A percentile compares a stretch with the other conserved stretches of the same genome.
Evolutionary conservation across 2,888 invertebrate species (phyloP).

Genomic region (Alsophila aescularia): DNA sequence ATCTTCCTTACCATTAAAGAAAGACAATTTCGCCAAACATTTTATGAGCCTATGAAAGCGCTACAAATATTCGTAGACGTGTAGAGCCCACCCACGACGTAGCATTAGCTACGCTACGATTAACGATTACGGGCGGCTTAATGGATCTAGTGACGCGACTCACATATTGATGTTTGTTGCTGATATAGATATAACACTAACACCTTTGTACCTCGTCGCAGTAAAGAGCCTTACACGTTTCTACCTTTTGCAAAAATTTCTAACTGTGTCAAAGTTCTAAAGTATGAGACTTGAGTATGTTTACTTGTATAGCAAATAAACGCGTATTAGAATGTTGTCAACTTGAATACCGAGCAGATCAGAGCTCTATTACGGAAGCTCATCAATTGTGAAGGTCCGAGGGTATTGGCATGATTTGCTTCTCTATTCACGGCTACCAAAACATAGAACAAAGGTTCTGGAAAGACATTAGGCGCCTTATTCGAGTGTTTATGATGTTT

Average conservation of each 20-base stretch:
- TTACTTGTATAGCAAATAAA: background rate
- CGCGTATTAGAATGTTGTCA: background rate
- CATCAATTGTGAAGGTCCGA: background rate
- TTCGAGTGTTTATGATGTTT: background rate
- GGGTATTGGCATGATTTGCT: background rate
- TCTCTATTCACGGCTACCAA: background rate
- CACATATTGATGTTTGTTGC: slow-evolving; percentile 1
- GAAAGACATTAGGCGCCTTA: background rate
- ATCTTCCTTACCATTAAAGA: slow-evolving; percentile 7
- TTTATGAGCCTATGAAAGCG: slow-evolving; percentile 20
- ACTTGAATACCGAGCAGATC: background rate
- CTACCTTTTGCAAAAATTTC: background rate
- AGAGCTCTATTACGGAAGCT: background rate
- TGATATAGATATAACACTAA: background rate
- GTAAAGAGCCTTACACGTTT: background rate
- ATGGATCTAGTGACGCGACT: slow-evolving; percentile 7
- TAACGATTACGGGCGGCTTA: slow-evolving; percentile 15
- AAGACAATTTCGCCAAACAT: slow-evolving; percentile 7
- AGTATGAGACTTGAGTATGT: background rate
- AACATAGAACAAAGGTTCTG: background rate
- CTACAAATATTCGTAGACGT: slow-evolving; percentile 23
- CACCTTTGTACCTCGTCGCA: background rate
- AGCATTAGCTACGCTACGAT: slow-evolving; percentile 28
- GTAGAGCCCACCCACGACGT: slow-evolving; percentile 27
- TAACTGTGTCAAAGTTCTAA: background rate